These are phyloP conservation scores for Nemotelus pantherinus DNA, from an alignment of 2,888 invertebrate species.

Conservation along the genomic window DNA sequence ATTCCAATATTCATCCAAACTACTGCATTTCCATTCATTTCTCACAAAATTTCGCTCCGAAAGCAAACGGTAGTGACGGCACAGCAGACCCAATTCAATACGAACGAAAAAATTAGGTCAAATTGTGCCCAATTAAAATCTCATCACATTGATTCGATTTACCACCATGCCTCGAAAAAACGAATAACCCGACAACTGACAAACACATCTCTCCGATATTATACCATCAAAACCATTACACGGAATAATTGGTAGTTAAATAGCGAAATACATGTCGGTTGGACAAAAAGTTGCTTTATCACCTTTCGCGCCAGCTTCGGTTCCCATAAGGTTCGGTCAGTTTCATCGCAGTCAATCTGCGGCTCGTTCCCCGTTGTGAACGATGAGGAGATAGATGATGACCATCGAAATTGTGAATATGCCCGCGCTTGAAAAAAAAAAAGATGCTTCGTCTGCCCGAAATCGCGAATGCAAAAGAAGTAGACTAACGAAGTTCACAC, in stretches of 20 bases:
- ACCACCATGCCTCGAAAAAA: not conserved
- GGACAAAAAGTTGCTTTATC: slow-evolving; percentile 12
- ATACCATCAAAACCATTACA: slow-evolving; percentile 21
- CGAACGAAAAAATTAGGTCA: slow-evolving; percentile 1
- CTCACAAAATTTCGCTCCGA: too few relatives aligned
- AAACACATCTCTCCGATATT: not conserved
- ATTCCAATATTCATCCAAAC: too few relatives aligned
- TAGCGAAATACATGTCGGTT: not conserved
- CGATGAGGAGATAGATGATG: not conserved
- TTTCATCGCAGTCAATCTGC: not conserved
- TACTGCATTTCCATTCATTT: too few relatives aligned
- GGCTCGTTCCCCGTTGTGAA: not conserved
- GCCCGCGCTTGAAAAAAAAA: too few relatives aligned
- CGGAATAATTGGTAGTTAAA: slow-evolving; percentile 25
- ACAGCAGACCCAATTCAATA: not conserved
- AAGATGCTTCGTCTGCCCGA: slow-evolving; percentile 1
- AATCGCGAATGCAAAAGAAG: slow-evolving; percentile 13
- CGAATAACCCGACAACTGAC: too few relatives aligned
- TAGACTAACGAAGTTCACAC: slow-evolving; percentile 32
- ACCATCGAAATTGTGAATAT: too few relatives aligned
- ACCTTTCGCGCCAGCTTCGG: not conserved
- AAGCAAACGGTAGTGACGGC: too few relatives aligned
- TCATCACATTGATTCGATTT: slow-evolving; percentile 18
- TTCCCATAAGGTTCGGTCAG: slow-evolving; percentile 32
- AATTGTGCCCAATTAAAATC: not conserved